phyloP scores from a whole-genome alignment of 1,140 invertebrate species.

The Habropoda laboriosa region DNA sequence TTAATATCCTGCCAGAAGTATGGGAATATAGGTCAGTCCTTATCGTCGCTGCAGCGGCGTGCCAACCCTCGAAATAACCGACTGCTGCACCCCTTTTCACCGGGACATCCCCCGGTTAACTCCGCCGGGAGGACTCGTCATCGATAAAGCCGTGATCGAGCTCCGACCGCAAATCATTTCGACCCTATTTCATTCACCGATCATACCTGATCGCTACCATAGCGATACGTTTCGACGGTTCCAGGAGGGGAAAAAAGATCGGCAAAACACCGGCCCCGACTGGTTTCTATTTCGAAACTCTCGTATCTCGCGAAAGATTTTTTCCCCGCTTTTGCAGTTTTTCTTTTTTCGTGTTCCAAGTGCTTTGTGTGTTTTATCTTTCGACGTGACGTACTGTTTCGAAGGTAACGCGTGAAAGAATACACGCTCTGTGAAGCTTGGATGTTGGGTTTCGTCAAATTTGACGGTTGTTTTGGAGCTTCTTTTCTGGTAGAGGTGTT shows the following conservation, averaged over 20 bases:
- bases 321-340: background rate
- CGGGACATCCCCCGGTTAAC: background rate
- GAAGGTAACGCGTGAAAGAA: no score
- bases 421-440: no score
- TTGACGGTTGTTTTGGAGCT: no score
- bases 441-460: no score
- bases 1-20: constrained; percentile 46
- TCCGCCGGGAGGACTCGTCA: constrained; percentile 19
- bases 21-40: constrained; percentile 58
- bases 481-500: no score
- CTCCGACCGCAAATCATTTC: constrained; percentile 53
- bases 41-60: constrained; percentile 44
- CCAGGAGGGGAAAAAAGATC: background rate
- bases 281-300: background rate
- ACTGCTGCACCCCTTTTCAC: constrained; percentile 41
- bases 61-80: constrained; percentile 54
- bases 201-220: constrained; percentile 25
- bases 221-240: background rate
- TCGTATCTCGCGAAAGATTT: background rate
- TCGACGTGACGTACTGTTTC: background rate
- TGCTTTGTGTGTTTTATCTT: background rate
- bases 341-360: background rate
- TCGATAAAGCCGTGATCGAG: constrained; percentile 46
- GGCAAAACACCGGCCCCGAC: background rate
- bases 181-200: constrained; percentile 43